A percentile compares a stretch with the other conserved stretches of the same genome.
phyloP scores from a whole-genome alignment of 1,140 invertebrate species.

The Papilio dardanus region DNA sequence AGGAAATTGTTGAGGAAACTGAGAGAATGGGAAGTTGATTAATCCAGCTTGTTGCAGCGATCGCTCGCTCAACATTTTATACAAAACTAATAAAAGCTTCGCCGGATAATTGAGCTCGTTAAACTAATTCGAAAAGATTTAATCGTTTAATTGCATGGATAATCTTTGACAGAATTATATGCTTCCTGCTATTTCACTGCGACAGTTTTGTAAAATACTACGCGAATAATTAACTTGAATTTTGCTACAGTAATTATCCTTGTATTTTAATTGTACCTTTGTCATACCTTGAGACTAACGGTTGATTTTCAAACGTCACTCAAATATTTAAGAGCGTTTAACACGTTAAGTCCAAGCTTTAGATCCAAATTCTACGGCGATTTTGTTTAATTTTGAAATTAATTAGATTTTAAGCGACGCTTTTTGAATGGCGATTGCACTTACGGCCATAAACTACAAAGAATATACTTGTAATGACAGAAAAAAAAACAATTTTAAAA shows the following conservation, averaged over 20 bases:
- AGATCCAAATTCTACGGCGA: too few species aligned
- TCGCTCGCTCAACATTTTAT: background rate
- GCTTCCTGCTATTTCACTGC: background rate
- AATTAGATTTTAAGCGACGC: too few species aligned
- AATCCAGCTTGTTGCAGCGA: conserved; percentile 17
- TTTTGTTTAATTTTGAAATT: too few species aligned
- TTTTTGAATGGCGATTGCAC: too few species aligned
- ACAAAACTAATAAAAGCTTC: conserved; percentile 16
- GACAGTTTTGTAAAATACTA: background rate
- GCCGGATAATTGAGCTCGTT: conserved; percentile 14
- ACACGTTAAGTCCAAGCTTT: too few species aligned
- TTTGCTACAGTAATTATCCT: too few species aligned
- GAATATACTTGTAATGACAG: too few species aligned
- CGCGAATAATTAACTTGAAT: background rate
- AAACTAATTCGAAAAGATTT: background rate
- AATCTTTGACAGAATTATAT: background rate
- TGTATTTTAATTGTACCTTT: too few species aligned
- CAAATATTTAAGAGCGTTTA: too few species aligned
- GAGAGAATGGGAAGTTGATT: conserved; percentile 16
- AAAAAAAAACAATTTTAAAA: background rate
- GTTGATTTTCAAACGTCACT: too few species aligned
- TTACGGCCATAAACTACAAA: too few species aligned
- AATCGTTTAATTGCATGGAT: conserved; percentile 13
- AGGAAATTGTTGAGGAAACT: conserved; percentile 21
- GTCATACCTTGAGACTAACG: too few species aligned